These are phyloP conservation scores for Teinopalpus imperialis DNA, from an alignment of 2,888 invertebrate genomes.

Conservation along the genomic window DNA sequence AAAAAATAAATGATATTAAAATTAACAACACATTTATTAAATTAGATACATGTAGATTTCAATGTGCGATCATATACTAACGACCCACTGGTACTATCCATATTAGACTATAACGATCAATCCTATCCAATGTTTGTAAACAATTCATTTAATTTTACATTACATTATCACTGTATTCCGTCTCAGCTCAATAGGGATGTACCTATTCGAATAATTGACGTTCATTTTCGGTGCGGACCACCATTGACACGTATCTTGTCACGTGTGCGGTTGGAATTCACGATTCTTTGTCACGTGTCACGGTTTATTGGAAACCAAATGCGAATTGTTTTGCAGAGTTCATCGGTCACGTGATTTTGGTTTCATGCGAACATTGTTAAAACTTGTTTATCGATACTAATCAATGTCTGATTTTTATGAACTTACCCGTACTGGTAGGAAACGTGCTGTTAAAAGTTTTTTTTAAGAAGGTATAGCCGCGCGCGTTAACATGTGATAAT, in stretches of 20 bases:
- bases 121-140: constrained; percentile 22
- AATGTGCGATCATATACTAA: constrained; percentile 8
- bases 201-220: constrained; percentile 6
- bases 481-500: too few relatives aligned
- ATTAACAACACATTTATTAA: constrained; percentile 8
- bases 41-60: constrained; percentile 6
- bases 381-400: not conserved
- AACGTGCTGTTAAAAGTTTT: too few relatives aligned
- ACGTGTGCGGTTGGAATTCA: constrained; percentile 18
- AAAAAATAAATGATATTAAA: too few relatives aligned
- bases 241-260: constrained; percentile 8
- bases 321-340: constrained; percentile 3
- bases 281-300: constrained; percentile 16
- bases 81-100: not conserved
- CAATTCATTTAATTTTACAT: constrained; percentile 4
- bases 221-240: constrained; percentile 14
- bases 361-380: constrained; percentile 20
- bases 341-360: constrained; percentile 14
- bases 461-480: too few relatives aligned
- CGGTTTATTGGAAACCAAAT: constrained; percentile 12
- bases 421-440: too few relatives aligned
- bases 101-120: constrained; percentile 13
- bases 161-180: too few relatives aligned
- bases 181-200: constrained; percentile 6
- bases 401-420: too few relatives aligned